phyloP scores from a whole-genome alignment of 2,797 vertebrate species.

The Morus bassanus region DNA sequence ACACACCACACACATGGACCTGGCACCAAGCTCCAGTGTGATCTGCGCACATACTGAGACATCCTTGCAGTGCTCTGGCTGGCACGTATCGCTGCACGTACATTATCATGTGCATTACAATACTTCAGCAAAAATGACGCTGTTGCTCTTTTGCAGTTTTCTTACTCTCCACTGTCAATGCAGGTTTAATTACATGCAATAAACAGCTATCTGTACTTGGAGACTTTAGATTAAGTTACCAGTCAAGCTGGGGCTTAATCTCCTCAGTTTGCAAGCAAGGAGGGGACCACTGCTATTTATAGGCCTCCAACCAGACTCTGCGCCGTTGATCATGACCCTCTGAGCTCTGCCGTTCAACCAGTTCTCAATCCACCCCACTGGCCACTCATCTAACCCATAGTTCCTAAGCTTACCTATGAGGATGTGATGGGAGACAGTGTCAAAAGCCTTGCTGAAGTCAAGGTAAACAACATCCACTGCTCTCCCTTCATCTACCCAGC shows the following conservation, averaged over 20 bases:
- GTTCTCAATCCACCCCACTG: too few relatives aligned
- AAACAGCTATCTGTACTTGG: neutral
- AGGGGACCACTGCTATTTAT: neutral
- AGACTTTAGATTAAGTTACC: neutral
- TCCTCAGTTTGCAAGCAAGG: neutral
- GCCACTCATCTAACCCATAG: too few relatives aligned
- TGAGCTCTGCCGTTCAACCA: too few relatives aligned
- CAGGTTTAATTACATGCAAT: neutral
- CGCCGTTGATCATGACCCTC: too few relatives aligned
- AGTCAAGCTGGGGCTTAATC: neutral
- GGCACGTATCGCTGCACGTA: fast-evolving
- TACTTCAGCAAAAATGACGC: neutral
- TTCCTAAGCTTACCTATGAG: too few relatives aligned
- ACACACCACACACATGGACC: neutral
- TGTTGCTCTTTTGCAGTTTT: neutral
- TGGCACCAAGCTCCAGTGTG: neutral
- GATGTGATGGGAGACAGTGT: too few relatives aligned
- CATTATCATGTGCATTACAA: neutral
- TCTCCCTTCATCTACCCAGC: too few relatives aligned
- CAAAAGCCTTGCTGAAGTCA: too few relatives aligned
- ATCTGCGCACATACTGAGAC: neutral
- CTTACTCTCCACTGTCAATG: neutral
- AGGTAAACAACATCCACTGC: too few relatives aligned
- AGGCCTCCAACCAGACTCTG: too few relatives aligned
- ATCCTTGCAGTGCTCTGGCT: neutral